Percentiles rank a stretch among this genome's conserved stretches.
Evolutionary conservation across 2,797 vertebrate genomes (phyloP).

Genomic region (Channallabes apus): DNA sequence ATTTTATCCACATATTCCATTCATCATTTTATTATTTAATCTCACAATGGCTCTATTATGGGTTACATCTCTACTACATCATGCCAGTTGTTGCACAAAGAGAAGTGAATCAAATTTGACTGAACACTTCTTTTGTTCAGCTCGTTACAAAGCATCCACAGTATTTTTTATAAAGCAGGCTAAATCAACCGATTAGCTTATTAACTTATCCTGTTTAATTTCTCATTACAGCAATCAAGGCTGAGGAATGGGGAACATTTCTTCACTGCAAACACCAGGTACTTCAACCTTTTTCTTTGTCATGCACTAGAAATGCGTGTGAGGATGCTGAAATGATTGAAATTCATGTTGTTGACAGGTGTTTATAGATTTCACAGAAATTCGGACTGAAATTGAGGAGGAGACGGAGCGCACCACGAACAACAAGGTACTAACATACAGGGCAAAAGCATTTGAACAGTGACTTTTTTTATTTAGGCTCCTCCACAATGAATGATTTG

Average conservation of each 20-base stretch:
- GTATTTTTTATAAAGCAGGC: too few species aligned
- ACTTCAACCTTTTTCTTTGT: slow-evolving; percentile 9
- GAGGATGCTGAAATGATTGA: background rate
- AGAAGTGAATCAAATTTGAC: background rate
- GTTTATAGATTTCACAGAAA: slow-evolving; percentile 78
- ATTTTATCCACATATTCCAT: background rate
- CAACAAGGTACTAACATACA: slow-evolving; percentile 72
- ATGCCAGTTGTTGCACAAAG: background rate
- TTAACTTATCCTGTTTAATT: background rate
- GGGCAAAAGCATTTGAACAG: too few species aligned
- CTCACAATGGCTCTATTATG: background rate
- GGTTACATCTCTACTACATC: background rate
- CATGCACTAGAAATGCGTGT: background rate
- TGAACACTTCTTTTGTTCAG: too few species aligned
- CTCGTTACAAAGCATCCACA: background rate
- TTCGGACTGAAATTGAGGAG: slow-evolving; percentile 75
- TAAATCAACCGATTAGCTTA: background rate
- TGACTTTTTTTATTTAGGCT: too few species aligned
- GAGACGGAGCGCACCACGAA: slow-evolving; percentile 75
- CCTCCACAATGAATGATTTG: too few species aligned
- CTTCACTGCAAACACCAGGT: slow-evolving; percentile 83
- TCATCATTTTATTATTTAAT: background rate
- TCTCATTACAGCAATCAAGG: slow-evolving; percentile 71
- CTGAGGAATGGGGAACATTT: slow-evolving; percentile 84
- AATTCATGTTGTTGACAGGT: slow-evolving; percentile 60